Evolutionary conservation across 2,113 vertebrate species (phyloP).

Genomic region (Oreochromis tanganicae): DNA sequence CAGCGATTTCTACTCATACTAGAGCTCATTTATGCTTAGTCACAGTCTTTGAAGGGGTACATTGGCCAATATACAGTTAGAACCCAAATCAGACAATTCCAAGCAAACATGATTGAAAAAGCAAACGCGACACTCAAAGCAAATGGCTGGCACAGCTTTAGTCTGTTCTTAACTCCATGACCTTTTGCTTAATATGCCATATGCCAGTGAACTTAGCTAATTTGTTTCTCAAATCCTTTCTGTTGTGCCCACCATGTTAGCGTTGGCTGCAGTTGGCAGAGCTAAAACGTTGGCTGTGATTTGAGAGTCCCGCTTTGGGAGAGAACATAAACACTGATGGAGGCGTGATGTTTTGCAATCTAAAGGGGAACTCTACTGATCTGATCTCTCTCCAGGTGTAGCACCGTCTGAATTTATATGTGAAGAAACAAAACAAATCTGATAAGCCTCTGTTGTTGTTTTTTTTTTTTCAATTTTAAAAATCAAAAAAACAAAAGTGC

Average conservation of each 20-base stretch:
- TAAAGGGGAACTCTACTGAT: background rate
- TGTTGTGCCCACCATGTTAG: background rate
- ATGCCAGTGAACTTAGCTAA: background rate
- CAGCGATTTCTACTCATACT: background rate
- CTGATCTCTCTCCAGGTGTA: background rate
- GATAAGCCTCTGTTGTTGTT: background rate
- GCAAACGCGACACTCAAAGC: background rate
- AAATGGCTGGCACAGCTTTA: background rate
- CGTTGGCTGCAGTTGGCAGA: background rate
- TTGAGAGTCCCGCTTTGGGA: background rate
- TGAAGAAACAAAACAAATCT: background rate
- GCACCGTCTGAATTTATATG: background rate
- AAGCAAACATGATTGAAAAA: background rate
- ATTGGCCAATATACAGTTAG: background rate
- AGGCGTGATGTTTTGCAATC: background rate
- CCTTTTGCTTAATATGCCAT: background rate
- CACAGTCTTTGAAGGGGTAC: background rate
- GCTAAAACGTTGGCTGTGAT: background rate
- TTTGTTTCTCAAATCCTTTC: background rate
- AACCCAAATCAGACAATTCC: background rate
- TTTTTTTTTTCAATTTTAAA: background rate
- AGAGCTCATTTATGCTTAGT: background rate
- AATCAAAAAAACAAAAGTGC: background rate
- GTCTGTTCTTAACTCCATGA: background rate
- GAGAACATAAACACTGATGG: background rate